Percentiles rank a stretch among this genome's conserved stretches.
These are phyloP conservation scores for Furnarius figulus DNA, from an alignment of 2,113 vertebrate genomes.

Conservation along the genomic window DNA sequence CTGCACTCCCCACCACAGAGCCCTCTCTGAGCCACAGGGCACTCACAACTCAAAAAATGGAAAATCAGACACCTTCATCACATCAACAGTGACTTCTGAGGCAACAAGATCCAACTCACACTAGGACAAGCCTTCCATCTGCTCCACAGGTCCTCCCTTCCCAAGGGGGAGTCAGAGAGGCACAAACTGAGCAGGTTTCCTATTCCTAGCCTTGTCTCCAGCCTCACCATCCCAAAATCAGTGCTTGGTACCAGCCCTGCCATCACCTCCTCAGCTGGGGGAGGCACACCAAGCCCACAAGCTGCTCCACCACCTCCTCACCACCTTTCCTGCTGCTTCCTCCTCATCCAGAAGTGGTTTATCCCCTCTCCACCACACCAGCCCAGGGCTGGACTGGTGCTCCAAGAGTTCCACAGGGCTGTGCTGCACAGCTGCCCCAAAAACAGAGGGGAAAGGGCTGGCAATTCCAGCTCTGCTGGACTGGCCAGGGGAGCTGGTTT, in stretches of 20 bases:
- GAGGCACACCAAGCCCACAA: accelerated
- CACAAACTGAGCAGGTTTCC: neutral
- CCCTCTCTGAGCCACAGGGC: neutral
- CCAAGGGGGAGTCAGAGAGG: neutral
- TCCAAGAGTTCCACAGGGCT: neutral
- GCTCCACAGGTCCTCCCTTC: neutral
- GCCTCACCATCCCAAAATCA: neutral
- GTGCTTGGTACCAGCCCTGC: neutral
- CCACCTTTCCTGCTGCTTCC: neutral
- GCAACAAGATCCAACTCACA: accelerated
- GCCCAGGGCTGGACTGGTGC: neutral
- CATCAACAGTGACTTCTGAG: accelerated
- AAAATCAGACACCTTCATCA: neutral
- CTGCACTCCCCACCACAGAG: neutral
- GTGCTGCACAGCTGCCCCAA: neutral
- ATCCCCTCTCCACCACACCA: neutral
- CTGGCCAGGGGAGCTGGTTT: neutral
- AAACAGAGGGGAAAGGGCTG: neutral
- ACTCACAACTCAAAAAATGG: neutral
- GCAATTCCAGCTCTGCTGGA: too few species aligned
- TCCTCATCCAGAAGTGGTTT: neutral
- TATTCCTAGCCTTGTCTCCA: neutral
- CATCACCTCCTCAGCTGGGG: neutral
- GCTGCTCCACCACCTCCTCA: neutral
- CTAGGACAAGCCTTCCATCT: neutral